These are phyloP conservation scores for Camelus bactrianus DNA, from an alignment of 2,113 vertebrate species.

Conservation along the genomic window DNA sequence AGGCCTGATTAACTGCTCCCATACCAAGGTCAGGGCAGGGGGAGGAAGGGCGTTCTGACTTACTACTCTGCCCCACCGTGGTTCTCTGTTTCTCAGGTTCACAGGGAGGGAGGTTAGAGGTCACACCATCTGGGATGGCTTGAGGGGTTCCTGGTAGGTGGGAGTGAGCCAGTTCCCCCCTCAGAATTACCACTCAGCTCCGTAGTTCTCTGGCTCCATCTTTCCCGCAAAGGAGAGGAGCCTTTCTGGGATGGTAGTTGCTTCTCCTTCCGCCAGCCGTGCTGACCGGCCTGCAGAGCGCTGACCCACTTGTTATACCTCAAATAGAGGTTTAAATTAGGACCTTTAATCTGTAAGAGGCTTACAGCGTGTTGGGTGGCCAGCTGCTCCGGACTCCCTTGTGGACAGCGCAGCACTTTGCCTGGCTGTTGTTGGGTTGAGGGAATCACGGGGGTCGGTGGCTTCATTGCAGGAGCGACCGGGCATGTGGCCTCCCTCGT, in stretches of 20 bases:
- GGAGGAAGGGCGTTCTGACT: neutral
- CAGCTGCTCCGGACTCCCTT: conserved; percentile 70
- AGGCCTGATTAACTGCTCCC: neutral
- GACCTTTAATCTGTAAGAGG: conserved; percentile 83
- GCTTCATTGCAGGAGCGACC: neutral
- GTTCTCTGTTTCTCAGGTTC: neutral
- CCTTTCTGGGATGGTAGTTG: neutral
- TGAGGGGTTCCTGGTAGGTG: neutral
- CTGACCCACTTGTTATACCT: conserved; percentile 80
- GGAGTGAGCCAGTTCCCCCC: neutral
- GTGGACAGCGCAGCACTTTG: conserved; percentile 49
- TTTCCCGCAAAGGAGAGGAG: neutral
- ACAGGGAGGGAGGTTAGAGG: neutral
- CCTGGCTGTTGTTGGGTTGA: neutral
- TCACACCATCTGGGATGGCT: neutral
- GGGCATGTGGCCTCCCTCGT: neutral
- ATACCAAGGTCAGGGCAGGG: neutral
- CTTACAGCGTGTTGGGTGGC: conserved; percentile 72
- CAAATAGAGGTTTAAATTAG: conserved; percentile 81
- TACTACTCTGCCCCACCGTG: neutral
- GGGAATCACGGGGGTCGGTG: neutral
- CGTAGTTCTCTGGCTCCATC: neutral
- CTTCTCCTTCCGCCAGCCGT: neutral
- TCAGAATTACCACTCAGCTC: neutral
- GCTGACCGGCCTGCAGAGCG: neutral